Evolutionary conservation across 2,113 vertebrate species (phyloP), one percentile per base, ranked within the genome.

Genomic region (Muntiacus reevesi): DNA sequence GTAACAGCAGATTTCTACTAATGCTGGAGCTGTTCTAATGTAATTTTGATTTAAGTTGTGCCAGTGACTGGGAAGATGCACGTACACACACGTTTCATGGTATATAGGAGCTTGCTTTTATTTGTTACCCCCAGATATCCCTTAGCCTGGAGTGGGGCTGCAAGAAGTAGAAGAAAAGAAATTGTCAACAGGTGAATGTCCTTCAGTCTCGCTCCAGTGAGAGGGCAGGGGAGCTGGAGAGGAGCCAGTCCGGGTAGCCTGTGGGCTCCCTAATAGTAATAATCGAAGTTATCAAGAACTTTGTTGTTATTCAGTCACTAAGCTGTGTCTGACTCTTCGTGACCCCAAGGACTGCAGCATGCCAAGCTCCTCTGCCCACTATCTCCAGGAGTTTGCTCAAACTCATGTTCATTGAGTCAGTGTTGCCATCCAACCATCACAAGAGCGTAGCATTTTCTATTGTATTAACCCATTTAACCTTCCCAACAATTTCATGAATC

Each of bases 61-160:
- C 60, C 40, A 30, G 5, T 57, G 50, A 83, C 13, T 25, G 78
- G 36, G 28, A 28, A 82, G 27, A 59, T 2, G 15, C 7, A 45
- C 0, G 7, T 23, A 28, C 0, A 9, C 10, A 62, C 14, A 40
- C 4, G 36, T 27, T 76, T 50, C 16, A 9, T 50, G 21, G 19
- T 50, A 57, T 74, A 60, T 1, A 25, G 57, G 10, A 59, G 9
- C 28, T n/a, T 64, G 47, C 50, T 87, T 86, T 21, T 54, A 40
- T 30, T 59, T 21, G 7, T 50, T 25, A 11, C 15, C 59, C 88
- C 36, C 17, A 50, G 78, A 52, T 6, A 54, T 15, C 55, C 6
- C 36, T 86, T 78, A n/a, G 28, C 33, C 25, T 21, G 43, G 23
- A n/a, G 36, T 15, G 8, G 64, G 28, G 15, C 36, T 36, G 1